A percentile compares a stretch with the other conserved stretches of the same genome.
phyloP scores from a whole-genome alignment of 2,888 invertebrate species.

The Microctonus hyperodae region DNA sequence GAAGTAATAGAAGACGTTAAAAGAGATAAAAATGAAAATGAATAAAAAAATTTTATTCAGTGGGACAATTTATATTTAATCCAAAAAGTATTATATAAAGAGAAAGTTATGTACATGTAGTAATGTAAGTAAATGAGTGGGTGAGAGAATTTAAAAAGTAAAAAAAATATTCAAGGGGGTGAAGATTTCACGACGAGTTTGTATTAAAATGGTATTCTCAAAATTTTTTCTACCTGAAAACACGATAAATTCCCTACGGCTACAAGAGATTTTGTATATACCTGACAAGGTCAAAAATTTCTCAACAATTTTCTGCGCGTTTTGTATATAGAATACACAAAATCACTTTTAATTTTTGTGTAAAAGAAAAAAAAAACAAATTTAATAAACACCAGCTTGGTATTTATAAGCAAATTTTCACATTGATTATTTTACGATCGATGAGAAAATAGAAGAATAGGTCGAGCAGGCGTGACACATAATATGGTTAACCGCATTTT shows the following conservation, averaged over 20 bases:
- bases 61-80: too few relatives aligned
- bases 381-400: too few relatives aligned
- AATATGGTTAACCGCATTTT: slow-evolving; percentile 1
- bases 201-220: background rate
- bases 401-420: background rate
- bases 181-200: background rate
- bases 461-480: background rate
- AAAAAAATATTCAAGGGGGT: background rate
- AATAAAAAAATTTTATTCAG: background rate
- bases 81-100: background rate
- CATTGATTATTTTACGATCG: slow-evolving; percentile 1
- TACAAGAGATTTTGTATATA: background rate
- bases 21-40: background rate
- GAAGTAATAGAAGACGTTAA: slow-evolving; percentile 15
- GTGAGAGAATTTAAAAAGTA: background rate
- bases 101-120: background rate
- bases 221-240: background rate
- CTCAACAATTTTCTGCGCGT: too few relatives aligned
- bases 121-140: background rate
- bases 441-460: slow-evolving; percentile 2
- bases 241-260: background rate
- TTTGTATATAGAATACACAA: too few relatives aligned
- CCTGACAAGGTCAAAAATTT: background rate
- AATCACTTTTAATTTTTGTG: too few relatives aligned
- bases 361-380: too few relatives aligned